These are phyloP conservation scores for Orchesella cincta DNA, from an alignment of 1,140 invertebrate species.

Conservation along the genomic window DNA sequence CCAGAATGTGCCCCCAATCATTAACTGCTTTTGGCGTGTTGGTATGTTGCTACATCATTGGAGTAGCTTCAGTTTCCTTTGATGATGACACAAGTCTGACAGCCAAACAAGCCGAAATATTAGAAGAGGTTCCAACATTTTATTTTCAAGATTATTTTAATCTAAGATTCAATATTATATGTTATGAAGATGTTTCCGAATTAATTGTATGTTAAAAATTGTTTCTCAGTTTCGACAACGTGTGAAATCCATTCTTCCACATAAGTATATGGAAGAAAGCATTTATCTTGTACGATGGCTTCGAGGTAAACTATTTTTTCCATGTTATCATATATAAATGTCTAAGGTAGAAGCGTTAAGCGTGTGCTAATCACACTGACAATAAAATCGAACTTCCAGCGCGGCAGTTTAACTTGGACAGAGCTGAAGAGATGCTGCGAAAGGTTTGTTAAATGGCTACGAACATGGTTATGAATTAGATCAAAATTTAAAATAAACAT, in stretches of 20 bases:
- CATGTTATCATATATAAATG: neutral
- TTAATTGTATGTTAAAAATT: neutral
- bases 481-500: neutral
- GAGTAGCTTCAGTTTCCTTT: neutral
- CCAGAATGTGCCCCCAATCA: too few relatives aligned
- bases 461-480: neutral
- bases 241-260: neutral
- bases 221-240: neutral
- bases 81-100: neutral
- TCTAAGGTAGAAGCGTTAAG: neutral
- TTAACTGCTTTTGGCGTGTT: neutral
- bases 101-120: neutral
- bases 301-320: neutral
- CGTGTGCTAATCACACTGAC: neutral
- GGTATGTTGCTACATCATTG: neutral
- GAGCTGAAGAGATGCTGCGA: neutral
- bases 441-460: neutral
- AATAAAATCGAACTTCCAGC: neutral
- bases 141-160: neutral
- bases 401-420: neutral
- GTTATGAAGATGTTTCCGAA: neutral
- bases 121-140: neutral
- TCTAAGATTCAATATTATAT: neutral
- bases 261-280: conserved; percentile 23
- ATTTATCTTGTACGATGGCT: conserved; percentile 4